These are phyloP conservation scores for Daktulosphaira vitifoliae DNA, from an alignment of 1,140 invertebrate genomes.

Conservation along the genomic window DNA sequence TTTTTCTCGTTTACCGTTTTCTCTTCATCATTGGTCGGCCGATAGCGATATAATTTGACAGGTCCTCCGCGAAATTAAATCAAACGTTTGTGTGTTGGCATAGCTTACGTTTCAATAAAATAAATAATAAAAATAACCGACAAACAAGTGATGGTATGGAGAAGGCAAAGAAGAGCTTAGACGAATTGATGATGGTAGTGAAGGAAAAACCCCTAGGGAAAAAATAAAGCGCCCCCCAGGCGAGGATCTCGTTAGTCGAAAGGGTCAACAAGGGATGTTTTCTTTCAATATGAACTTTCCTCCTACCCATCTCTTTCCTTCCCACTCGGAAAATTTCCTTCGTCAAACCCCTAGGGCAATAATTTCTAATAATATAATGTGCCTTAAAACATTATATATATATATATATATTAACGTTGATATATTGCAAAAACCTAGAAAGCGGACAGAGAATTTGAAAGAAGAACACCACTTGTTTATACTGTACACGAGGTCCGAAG, in stretches of 20 bases:
- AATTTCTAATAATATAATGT: constrained; percentile 30
- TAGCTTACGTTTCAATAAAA: constrained; percentile 21
- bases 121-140: constrained; percentile 27
- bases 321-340: neutral
- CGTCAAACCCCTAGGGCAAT: neutral
- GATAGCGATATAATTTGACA: neutral
- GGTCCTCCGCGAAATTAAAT: constrained; percentile 6
- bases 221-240: constrained; percentile 20
- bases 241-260: constrained; percentile 30
- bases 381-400: constrained; percentile 11
- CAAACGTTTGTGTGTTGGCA: constrained; percentile 1
- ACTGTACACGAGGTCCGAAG: neutral
- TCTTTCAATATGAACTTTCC: constrained; percentile 16
- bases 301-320: neutral
- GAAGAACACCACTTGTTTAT: too few species aligned
- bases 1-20: too few species aligned
- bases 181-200: too few species aligned
- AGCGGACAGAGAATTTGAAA: neutral
- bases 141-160: neutral
- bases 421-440: neutral
- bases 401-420: too few species aligned
- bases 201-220: neutral
- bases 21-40: neutral
- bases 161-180: neutral
- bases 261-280: constrained; percentile 32